phyloP scores from a whole-genome alignment of 2,113 vertebrate genomes.

The Numenius arquata region DNA sequence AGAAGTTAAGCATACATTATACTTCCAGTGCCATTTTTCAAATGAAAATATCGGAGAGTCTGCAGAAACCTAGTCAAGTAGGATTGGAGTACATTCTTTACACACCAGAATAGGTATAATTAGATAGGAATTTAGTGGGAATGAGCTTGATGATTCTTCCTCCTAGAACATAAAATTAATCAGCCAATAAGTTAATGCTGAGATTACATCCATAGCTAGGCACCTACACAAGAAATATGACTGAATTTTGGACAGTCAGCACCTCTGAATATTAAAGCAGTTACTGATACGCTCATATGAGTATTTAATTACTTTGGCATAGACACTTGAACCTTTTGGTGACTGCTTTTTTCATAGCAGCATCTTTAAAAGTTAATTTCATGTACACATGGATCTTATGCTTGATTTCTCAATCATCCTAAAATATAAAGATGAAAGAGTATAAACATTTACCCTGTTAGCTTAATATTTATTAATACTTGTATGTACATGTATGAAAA shows the following conservation, averaged over 20 bases:
- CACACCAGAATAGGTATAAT: background rate
- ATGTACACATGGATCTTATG: background rate
- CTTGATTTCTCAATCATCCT: background rate
- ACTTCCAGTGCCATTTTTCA: background rate
- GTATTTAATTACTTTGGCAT: background rate
- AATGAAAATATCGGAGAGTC: background rate
- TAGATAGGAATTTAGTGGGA: background rate
- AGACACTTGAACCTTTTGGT: background rate
- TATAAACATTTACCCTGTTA: background rate
- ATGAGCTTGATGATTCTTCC: background rate
- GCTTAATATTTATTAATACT: background rate
- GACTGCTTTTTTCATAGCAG: background rate
- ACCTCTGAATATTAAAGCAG: background rate
- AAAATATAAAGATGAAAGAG: background rate
- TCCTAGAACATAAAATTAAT: background rate
- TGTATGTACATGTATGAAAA: background rate
- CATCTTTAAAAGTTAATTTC: background rate
- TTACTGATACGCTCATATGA: background rate
- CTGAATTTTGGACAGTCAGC: background rate
- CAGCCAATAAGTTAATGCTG: background rate
- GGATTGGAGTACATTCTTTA: background rate
- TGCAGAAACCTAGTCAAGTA: background rate
- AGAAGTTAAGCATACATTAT: background rate
- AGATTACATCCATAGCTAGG: background rate
- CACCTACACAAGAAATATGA: background rate